Conservation (phyloP, 1,140 invertebrate genomes). For the Periplaneta americana region DNA sequence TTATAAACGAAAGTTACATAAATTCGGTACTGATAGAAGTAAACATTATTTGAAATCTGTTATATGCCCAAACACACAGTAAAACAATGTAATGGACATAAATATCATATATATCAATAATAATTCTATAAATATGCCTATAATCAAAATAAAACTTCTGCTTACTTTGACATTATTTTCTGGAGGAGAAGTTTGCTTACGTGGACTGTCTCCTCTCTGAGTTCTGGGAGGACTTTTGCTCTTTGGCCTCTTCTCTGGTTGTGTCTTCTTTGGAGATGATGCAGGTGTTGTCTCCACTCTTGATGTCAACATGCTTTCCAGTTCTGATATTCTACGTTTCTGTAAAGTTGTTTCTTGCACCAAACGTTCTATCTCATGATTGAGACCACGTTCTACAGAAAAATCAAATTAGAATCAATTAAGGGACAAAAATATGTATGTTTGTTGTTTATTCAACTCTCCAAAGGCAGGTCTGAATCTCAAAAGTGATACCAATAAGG, state of each 20-base stretch:
- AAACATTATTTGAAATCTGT: too few species aligned
- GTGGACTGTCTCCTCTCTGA: not conserved
- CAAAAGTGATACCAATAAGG: too few species aligned
- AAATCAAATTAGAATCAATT: not conserved
- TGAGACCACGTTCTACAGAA: not conserved
- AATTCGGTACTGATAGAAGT: too few species aligned
- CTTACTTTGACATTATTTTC: not conserved
- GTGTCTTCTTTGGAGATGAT: not conserved
- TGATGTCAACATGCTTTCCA: conserved; percentile 29
- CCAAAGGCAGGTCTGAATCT: too few species aligned
- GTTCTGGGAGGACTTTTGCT: not conserved
- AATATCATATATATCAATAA: too few species aligned
- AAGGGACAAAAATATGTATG: too few species aligned
- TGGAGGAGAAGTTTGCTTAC: not conserved
- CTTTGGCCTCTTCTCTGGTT: not conserved
- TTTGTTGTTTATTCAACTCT: too few species aligned
- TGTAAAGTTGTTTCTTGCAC: conserved; percentile 33
- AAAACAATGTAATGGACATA: too few species aligned
- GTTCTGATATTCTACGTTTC: conserved; percentile 38
- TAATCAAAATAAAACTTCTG: too few species aligned
- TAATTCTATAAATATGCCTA: too few species aligned
- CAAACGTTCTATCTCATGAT: conserved; percentile 39
- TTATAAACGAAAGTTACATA: too few species aligned
- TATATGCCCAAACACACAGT: too few species aligned
- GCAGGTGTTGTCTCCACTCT: not conserved